Percentiles rank a stretch among this genome's conserved stretches.
Evolutionary conservation across 2,113 vertebrate genomes (phyloP).

Genomic region (Anthoscopus minutus): DNA sequence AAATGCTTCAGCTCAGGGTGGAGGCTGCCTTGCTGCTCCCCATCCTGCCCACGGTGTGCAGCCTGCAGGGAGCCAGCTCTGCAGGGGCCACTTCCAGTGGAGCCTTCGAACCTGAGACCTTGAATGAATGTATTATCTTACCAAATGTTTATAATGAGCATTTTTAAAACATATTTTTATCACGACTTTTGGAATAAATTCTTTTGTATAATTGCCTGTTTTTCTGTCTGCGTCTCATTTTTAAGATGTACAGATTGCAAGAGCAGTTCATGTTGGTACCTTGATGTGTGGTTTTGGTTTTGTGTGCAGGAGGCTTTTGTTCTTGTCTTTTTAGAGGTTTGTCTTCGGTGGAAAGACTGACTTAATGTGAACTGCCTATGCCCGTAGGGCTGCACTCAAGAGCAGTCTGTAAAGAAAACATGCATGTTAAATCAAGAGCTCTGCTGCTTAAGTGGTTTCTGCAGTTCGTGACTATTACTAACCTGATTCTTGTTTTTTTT

Average conservation of each 20-base stretch:
- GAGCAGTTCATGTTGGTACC: neutral
- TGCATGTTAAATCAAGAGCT: neutral
- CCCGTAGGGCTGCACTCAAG: neutral
- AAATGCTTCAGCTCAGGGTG: neutral
- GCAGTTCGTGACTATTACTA: neutral
- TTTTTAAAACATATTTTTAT: neutral
- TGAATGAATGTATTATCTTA: neutral
- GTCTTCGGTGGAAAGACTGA: conserved; percentile 12
- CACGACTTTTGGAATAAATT: conserved; percentile 36
- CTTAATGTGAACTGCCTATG: neutral
- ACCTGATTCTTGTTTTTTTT: neutral
- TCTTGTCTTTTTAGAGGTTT: neutral
- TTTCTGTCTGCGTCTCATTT: neutral
- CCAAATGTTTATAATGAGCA: neutral
- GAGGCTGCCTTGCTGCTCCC: neutral
- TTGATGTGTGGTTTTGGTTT: neutral
- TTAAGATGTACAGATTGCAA: neutral
- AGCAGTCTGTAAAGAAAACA: neutral
- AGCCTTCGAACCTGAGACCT: neutral
- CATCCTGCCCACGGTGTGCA: rapidly evolving
- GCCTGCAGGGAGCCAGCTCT: neutral
- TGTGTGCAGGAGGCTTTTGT: neutral
- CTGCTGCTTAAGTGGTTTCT: neutral
- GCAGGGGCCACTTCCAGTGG: rapidly evolving
- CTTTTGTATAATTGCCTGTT: neutral